Evolutionary conservation across 2,888 invertebrate genomes (phyloP).

Genomic region (Drosophila koepferae): DNA sequence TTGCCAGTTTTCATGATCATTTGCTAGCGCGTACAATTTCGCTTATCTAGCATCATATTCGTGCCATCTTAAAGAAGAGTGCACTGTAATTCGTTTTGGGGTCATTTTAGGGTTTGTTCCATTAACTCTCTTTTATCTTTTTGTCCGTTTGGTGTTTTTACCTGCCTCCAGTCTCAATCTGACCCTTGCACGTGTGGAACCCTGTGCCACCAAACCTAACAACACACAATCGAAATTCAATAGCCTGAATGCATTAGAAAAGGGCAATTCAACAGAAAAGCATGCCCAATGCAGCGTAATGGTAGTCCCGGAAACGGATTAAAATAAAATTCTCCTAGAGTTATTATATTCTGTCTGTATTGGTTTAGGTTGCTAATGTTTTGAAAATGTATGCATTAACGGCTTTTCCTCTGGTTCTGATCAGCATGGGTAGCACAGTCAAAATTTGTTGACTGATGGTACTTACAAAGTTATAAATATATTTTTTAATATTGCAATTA

Average conservation of each 20-base stretch:
- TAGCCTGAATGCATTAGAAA: slow-evolving; percentile 49
- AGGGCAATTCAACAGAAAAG: slow-evolving; percentile 48
- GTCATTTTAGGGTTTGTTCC: slow-evolving; percentile 74
- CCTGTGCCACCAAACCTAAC: slow-evolving; percentile 48
- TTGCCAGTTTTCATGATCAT: slow-evolving; percentile 11
- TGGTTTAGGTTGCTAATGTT: neutral
- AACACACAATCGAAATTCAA: slow-evolving; percentile 36
- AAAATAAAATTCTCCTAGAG: slow-evolving; percentile 50
- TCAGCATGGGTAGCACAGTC: neutral
- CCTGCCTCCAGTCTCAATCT: slow-evolving; percentile 62
- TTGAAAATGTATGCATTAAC: neutral
- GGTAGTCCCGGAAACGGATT: slow-evolving; percentile 77
- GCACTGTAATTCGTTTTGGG: slow-evolving; percentile 62
- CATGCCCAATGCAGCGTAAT: slow-evolving; percentile 66
- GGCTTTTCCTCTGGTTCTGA: slow-evolving; percentile 4
- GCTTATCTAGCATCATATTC: slow-evolving; percentile 61
- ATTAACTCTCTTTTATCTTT: slow-evolving; percentile 67
- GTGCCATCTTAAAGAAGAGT: slow-evolving; percentile 37
- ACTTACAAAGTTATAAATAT: neutral
- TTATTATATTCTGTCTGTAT: slow-evolving; percentile 11
- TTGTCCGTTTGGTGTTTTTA: slow-evolving; percentile 58
- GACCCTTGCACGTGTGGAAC: slow-evolving; percentile 83
- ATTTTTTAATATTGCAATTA: neutral
- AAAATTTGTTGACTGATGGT: neutral
- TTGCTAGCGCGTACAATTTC: slow-evolving; percentile 19